phyloP scores from a whole-genome alignment of 92 coral and sea anemone species.

The Galaxea fascicularis region DNA sequence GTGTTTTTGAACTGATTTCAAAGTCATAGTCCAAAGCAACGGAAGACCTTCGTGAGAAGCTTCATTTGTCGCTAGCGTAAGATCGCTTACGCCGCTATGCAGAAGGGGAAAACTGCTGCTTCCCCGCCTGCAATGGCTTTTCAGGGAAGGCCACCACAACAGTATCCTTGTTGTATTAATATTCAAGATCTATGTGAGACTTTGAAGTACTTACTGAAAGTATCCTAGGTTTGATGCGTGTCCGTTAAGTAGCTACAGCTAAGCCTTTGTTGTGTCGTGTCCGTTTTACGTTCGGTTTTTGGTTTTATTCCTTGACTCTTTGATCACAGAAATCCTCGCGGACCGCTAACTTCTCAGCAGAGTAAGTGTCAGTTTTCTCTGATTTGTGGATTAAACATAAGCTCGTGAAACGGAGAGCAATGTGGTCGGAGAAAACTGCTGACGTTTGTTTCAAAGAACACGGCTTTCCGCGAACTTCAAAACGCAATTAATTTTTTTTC shows the following conservation, averaged over 20 bases:
- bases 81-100: slow-evolving; percentile 91
- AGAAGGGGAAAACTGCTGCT: slow-evolving; percentile 92
- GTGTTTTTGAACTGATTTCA: slow-evolving; percentile 63
- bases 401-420: background rate
- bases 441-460: slow-evolving; percentile 41
- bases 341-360: slow-evolving; percentile 82
- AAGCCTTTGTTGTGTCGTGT: slow-evolving; percentile 67
- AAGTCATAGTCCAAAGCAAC: slow-evolving; percentile 78
- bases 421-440: slow-evolving; percentile 21
- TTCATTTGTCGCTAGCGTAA: slow-evolving; percentile 87
- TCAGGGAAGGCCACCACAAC: slow-evolving; percentile 68
- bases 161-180: slow-evolving; percentile 75
- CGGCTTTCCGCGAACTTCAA: slow-evolving; percentile 32
- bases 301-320: slow-evolving; percentile 72
- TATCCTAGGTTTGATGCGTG: slow-evolving; percentile 24
- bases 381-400: background rate
- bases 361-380: slow-evolving; percentile 68
- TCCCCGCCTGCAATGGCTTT: slow-evolving; percentile 80
- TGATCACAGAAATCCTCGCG: slow-evolving; percentile 74
- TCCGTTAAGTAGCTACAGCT: slow-evolving; percentile 3
- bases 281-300: slow-evolving; percentile 57
- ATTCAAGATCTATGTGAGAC: background rate
- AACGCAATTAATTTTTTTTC: slow-evolving; percentile 47
- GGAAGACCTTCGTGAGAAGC: slow-evolving; percentile 97
- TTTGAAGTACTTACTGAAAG: slow-evolving; percentile 3